Evolutionary conservation across 2,797 vertebrate genomes (phyloP).

Genomic region (Melanotaenia nigrans): DNA sequence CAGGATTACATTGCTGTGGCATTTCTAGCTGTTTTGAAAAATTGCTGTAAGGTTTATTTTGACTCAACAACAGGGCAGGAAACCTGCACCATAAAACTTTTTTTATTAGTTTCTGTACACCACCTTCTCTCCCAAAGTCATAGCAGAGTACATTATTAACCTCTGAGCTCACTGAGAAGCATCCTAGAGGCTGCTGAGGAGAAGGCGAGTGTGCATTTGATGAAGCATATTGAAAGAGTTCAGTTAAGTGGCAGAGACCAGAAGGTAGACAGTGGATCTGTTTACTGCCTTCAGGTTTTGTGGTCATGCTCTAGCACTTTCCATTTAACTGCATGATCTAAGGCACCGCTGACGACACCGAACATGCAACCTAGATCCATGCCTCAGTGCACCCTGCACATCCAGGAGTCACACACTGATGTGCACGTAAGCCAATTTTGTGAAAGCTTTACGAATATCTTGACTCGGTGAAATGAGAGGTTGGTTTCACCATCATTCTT

Average conservation of each 20-base stretch:
- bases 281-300: conserved; percentile 74
- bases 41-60: conserved; percentile 39
- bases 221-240: conserved; percentile 63
- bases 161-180: conserved; percentile 57
- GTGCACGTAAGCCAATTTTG: conserved; percentile 53
- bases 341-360: conserved; percentile 59
- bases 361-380: conserved; percentile 51
- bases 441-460: conserved; percentile 56
- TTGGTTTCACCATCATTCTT: conserved; percentile 32
- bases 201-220: conserved; percentile 47
- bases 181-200: conserved; percentile 31
- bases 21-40: conserved; percentile 47
- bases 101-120: conserved; percentile 60
- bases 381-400: conserved; percentile 53
- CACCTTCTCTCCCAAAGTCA: conserved; percentile 58
- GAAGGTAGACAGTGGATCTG: conserved; percentile 64
- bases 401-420: conserved; percentile 30
- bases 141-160: conserved; percentile 56
- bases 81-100: conserved; percentile 53
- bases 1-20: conserved; percentile 26
- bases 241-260: conserved; percentile 59
- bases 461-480: conserved; percentile 37
- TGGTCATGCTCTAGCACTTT: conserved; percentile 67
- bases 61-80: conserved; percentile 49
- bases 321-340: conserved; percentile 68